A percentile compares a stretch with the other conserved stretches of the same genome.
phyloP scores from a whole-genome alignment of 2,888 invertebrate species.

The Venusia cambrica region DNA sequence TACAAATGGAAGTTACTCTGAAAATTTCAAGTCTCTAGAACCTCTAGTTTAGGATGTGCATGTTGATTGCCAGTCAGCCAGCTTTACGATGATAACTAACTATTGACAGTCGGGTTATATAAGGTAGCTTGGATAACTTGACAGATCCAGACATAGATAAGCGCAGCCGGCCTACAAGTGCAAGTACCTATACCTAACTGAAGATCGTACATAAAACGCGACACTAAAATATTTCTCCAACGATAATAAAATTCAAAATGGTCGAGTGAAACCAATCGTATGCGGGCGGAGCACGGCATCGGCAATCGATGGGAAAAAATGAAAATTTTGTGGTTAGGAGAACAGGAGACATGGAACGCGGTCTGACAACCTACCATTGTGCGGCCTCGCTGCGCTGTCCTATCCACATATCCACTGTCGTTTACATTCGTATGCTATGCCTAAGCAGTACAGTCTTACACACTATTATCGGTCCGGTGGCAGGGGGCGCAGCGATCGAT shows the following conservation, averaged over 20 bases:
- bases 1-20: no score
- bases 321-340: conserved; percentile 60
- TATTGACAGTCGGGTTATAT: no score
- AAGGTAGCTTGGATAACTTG: no score
- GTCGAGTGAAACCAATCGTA: conserved; percentile 46
- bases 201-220: neutral
- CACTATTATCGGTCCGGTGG: no score
- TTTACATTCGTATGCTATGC: conserved; percentile 9
- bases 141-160: no score
- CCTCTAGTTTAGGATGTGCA: no score
- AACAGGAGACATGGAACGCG: conserved; percentile 40
- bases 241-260: conserved; percentile 54
- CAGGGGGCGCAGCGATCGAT: no score
- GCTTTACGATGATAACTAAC: no score
- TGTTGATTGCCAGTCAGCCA: no score
- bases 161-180: no score
- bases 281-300: conserved; percentile 50
- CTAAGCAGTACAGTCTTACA: neutral
- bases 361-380: conserved; percentile 37
- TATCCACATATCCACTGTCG: conserved; percentile 18
- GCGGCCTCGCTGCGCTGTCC: conserved; percentile 20
- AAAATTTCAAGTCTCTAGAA: no score
- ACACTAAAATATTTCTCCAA: conserved; percentile 42
- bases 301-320: conserved; percentile 41
- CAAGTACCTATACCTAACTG: no score